These are phyloP conservation scores for Yoshiicerus persimilis DNA, from an alignment of 1,140 invertebrate genomes.

Conservation along the genomic window DNA sequence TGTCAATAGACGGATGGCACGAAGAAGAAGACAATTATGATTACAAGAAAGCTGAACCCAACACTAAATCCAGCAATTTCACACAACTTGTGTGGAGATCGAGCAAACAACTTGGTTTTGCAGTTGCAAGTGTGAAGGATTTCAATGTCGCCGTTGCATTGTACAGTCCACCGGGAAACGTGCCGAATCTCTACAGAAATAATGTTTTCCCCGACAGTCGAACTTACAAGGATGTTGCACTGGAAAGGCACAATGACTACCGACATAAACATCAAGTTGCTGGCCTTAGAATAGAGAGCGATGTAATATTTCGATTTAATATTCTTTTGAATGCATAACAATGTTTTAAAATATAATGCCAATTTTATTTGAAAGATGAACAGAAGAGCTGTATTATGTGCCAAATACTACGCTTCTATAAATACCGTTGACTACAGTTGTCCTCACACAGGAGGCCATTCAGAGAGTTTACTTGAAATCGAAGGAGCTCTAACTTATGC, in stretches of 20 bases:
- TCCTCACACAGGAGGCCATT: too few relatives aligned
- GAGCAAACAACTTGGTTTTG: constrained; percentile 74
- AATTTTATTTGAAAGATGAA: too few relatives aligned
- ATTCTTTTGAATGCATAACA: too few relatives aligned
- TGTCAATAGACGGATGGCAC: constrained; percentile 20
- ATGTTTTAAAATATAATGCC: too few relatives aligned
- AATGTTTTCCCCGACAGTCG: background rate
- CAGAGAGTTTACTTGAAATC: too few relatives aligned
- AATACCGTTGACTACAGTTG: constrained; percentile 27
- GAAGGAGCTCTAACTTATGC: background rate
- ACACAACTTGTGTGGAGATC: constrained; percentile 79
- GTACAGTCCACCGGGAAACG: constrained; percentile 83
- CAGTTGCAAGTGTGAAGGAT: constrained; percentile 69
- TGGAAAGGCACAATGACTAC: too few relatives aligned
- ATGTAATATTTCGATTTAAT: too few relatives aligned
- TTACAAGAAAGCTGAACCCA: background rate
- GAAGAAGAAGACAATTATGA: constrained; percentile 17
- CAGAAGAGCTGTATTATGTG: constrained; percentile 28
- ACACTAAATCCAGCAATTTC: constrained; percentile 60
- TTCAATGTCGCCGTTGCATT: constrained; percentile 79
- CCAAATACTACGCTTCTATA: constrained; percentile 31
- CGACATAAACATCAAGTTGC: too few relatives aligned
- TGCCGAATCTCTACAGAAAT: constrained; percentile 50
- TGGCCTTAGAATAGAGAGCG: too few relatives aligned
- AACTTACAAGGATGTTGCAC: too few relatives aligned